A percentile compares a stretch with the other conserved stretches of the same genome.
phyloP scores from a whole-genome alignment of 2,797 vertebrate genomes.

The Pteropus rufus region DNA sequence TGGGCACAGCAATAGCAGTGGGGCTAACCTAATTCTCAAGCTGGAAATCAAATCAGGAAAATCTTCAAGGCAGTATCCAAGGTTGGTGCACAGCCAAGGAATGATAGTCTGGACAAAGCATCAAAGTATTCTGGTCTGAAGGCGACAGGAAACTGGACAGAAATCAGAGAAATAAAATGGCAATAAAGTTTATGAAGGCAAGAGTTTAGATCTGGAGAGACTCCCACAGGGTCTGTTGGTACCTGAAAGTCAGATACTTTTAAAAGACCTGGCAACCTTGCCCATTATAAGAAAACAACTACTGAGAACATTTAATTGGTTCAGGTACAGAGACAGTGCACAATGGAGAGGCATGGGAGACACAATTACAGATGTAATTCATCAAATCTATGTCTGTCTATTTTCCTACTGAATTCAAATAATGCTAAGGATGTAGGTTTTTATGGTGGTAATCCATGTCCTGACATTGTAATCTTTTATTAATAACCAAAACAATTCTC shows the following conservation, averaged over 20 bases:
- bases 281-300: not conserved
- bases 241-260: not conserved
- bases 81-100: not conserved
- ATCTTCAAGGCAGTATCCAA: not conserved
- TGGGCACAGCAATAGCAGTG: not conserved
- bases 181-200: not conserved
- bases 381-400: not conserved
- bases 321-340: not conserved
- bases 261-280: not conserved
- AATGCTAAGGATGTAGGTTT: not conserved
- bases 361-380: not conserved
- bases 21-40: not conserved
- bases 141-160: not conserved
- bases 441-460: not conserved
- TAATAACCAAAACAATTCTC: constrained; percentile 27
- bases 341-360: not conserved
- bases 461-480: constrained; percentile 34
- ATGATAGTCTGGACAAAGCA: not conserved
- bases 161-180: not conserved
- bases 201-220: not conserved
- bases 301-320: not conserved
- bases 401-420: not conserved
- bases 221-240: not conserved
- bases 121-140: not conserved
- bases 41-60: not conserved